A percentile compares a stretch with the other conserved stretches of the same genome.
Conservation (phyloP, 2,888 invertebrate genomes). For the Aspidapion aeneum region DNA sequence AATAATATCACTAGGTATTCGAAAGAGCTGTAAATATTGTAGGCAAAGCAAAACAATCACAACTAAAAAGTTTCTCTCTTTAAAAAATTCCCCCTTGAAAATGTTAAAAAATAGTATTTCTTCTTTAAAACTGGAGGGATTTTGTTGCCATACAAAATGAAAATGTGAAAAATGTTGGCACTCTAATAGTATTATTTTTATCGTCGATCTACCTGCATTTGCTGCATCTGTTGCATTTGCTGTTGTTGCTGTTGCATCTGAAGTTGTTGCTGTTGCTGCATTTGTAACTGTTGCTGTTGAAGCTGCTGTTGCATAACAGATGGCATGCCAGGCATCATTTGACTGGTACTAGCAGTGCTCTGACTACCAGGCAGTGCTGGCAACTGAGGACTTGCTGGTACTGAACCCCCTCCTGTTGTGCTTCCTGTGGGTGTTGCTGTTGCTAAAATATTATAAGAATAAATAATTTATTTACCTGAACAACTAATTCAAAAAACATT, state of each 20-base stretch:
- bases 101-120: no score
- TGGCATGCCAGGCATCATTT: constrained; percentile 55
- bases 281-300: constrained; percentile 48
- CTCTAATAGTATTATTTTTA: no score
- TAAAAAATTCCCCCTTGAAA: no score
- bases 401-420: constrained; percentile 31
- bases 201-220: constrained; percentile 61
- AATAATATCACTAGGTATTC: neutral
- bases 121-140: no score
- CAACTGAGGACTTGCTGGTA: constrained; percentile 39
- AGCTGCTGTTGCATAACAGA: constrained; percentile 47
- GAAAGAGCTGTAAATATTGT: no score
- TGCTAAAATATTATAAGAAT: neutral
- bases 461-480: neutral
- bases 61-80: no score
- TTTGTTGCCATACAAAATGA: no score
- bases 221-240: constrained; percentile 59
- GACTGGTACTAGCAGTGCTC: constrained; percentile 37
- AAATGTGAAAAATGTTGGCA: no score
- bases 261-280: constrained; percentile 48
- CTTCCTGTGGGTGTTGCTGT: constrained; percentile 19
- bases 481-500: no score
- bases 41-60: no score
- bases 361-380: constrained; percentile 40
- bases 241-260: constrained; percentile 54